These are phyloP conservation scores for Arctia plantaginis DNA, from an alignment of 2,888 invertebrate species.

Conservation along the genomic window DNA sequence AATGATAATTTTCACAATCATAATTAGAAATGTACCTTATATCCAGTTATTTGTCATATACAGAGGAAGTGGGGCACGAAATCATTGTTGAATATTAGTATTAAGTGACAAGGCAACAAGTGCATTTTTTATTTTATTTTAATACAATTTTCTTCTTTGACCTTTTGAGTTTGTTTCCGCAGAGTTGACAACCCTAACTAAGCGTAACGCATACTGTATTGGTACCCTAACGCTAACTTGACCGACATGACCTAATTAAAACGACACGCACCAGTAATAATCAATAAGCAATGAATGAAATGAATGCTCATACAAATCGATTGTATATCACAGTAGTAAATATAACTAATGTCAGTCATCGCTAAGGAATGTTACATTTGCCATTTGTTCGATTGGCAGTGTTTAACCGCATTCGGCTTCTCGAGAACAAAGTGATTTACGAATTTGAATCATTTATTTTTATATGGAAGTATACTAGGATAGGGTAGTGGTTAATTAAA, in stretches of 20 bases:
- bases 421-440: neutral
- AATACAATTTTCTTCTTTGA: neutral
- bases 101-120: too few species aligned
- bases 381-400: constrained; percentile 47
- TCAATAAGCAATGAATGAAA: constrained; percentile 57
- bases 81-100: too few species aligned
- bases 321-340: constrained; percentile 56
- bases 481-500: too few species aligned
- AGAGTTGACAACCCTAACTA: neutral
- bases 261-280: constrained; percentile 58
- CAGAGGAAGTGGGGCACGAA: too few species aligned
- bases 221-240: constrained; percentile 29
- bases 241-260: constrained; percentile 73
- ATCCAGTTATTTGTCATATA: too few species aligned
- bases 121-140: too few species aligned
- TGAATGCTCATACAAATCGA: constrained; percentile 54
- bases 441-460: neutral
- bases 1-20: too few species aligned
- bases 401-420: neutral
- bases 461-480: neutral
- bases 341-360: constrained; percentile 51
- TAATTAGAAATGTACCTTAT: too few species aligned
- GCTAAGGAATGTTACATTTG: constrained; percentile 58
- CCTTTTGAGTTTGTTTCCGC: neutral
- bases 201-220: constrained; percentile 31